Evolutionary conservation across 2,888 invertebrate species (phyloP), one percentile per base, ranked within the genome.

Genomic region (Nemotelus nigrinus): DNA sequence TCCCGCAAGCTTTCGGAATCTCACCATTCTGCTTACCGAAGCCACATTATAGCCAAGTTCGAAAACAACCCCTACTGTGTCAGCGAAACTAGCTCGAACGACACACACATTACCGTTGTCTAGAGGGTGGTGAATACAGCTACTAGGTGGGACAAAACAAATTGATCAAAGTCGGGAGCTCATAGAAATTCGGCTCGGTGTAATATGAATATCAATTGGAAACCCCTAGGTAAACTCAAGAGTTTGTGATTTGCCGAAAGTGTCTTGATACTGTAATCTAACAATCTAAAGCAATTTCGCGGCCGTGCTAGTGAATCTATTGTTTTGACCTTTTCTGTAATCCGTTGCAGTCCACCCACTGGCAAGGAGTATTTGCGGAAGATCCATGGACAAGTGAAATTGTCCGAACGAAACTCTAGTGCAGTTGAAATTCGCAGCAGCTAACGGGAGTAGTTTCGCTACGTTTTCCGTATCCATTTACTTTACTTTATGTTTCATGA

Each of bases 121-220:
- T 63, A 60, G 63, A 74, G 74, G 74, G 74, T 63, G 74, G 74
- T 74, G 74, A 74, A 74, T 58, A 58, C 63, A n/a, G 74, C 74
- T 45, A 43, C 70, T 60, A 74, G 74, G 50, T 63, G 60, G 60
- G 57, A 74, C 63, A 74, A 74, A 63, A 70, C 70, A 70, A 70
- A 55, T 44, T 47, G 25, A 41, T 70, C 50, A 48, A 70, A 70
- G 10, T 70, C 39, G 70, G 47, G 47, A 70, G 55, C n/a, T 45
- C 47, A 39, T 47, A 72, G 58, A 3, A 63, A 48, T 60, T 74
- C 47, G 43, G 70, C 7, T 43, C 70, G 70, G 70, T 10, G 55
- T 44, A 60, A 63, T 50, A 72, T 72, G 63, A 74, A 63, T 63
- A 74, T 39, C 63, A 43, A 25, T 45, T 25, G 39, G 63, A 74